A percentile compares a stretch with the other conserved stretches of the same genome.
These are phyloP conservation scores for Mallotus villosus DNA, from an alignment of 2,797 vertebrate species.

Conservation along the genomic window DNA sequence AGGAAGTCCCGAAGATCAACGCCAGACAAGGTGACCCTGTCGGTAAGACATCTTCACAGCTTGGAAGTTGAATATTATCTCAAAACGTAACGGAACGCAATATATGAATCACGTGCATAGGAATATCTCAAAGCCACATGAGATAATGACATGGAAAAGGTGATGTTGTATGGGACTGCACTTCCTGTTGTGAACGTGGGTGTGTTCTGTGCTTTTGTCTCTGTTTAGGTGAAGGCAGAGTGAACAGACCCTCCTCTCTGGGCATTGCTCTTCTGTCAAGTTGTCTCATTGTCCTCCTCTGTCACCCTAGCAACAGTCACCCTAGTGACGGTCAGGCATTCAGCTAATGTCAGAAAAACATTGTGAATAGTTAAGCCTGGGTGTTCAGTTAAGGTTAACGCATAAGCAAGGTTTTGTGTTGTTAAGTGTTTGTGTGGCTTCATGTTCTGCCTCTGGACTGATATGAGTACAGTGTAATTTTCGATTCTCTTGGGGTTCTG, in stretches of 20 bases:
- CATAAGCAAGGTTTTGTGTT: no score
- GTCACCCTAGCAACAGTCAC: no score
- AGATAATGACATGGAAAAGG: background rate
- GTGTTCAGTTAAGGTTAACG: no score
- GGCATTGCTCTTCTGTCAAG: conserved; percentile 3
- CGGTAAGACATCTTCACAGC: conserved; percentile 1
- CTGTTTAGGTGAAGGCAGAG: conserved; percentile 34
- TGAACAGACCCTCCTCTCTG: conserved; percentile 16
- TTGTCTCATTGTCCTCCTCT: background rate
- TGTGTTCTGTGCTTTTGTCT: background rate
- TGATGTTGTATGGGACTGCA: no score
- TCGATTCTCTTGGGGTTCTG: no score
- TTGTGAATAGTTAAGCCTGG: no score
- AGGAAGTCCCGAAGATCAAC: background rate
- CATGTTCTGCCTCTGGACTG: no score
- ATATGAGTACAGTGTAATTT: no score
- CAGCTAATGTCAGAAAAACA: no score
- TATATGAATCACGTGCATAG: background rate
- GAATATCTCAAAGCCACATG: background rate
- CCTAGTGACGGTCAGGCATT: no score
- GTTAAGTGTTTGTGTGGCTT: no score
- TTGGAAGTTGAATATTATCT: background rate
- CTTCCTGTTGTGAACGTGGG: background rate
- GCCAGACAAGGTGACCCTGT: background rate
- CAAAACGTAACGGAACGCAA: background rate